Percentiles rank a stretch among this genome's conserved stretches.
Conservation (phyloP, 2,797 vertebrate species). For the Anisognathus igniventris region DNA sequence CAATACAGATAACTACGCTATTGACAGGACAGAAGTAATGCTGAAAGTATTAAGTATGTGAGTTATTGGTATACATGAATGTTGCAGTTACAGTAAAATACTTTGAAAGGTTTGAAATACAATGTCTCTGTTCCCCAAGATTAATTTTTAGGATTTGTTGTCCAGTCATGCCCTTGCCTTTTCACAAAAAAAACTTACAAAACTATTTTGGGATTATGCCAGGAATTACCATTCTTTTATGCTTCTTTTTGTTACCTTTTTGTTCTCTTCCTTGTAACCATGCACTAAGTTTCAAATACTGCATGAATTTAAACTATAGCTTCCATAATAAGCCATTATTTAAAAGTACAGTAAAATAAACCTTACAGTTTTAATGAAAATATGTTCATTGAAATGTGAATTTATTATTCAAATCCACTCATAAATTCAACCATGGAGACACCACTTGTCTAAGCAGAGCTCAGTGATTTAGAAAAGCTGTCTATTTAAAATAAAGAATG, state of each 20-base stretch:
- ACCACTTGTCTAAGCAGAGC: constrained; percentile 83
- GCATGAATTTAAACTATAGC: constrained; percentile 78
- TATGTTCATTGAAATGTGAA: constrained; percentile 86
- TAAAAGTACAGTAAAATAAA: constrained; percentile 85
- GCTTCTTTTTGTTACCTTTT: constrained; percentile 56
- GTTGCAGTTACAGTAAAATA: not conserved
- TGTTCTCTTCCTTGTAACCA: constrained; percentile 71
- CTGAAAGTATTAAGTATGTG: constrained; percentile 30
- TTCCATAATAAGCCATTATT: constrained; percentile 83
- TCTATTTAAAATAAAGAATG: constrained; percentile 86
- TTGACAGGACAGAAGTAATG: not conserved
- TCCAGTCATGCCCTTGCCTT: constrained; percentile 21
- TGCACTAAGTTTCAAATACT: constrained; percentile 76
- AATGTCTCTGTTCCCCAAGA: not conserved
- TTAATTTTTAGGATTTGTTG: constrained; percentile 30
- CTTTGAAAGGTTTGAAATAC: constrained; percentile 48
- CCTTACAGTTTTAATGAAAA: constrained; percentile 83
- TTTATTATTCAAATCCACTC: constrained; percentile 85
- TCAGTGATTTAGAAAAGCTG: constrained; percentile 83
- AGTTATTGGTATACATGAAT: not conserved
- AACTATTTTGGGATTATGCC: constrained; percentile 63
- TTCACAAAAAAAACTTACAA: constrained; percentile 26
- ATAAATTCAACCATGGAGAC: constrained; percentile 82
- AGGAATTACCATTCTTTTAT: constrained; percentile 43
- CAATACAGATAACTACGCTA: not conserved